Base-by-base conservation (phyloP, 2,888 invertebrate species). In the Sphaerophoria rueppellii region DNA sequence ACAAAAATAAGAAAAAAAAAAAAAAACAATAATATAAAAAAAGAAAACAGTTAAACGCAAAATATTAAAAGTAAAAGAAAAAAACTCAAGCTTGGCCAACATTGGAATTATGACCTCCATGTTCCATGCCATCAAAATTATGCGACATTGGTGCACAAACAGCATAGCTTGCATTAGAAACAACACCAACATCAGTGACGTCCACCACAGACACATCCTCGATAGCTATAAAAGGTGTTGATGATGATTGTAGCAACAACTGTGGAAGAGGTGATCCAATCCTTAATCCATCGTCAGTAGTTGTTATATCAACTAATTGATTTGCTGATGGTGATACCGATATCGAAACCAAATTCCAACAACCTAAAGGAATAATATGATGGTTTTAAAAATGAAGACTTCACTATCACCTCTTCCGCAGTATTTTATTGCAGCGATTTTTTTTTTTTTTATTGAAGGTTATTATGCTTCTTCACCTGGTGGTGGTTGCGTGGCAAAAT, bases 401-500 rank as follows among this genome's bases (percentile, higher is more conserved):
- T 69, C 73, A 58, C 2, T 24, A 24, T 57, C 70, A 85, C 85
- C 85, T 77, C 85, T 85, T 85, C 85, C 81, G 72, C 85, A 85
- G 85, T 77, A 32, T 24, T 24, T 24, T 24, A 24, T 71, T 77
- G 69, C 74, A 79, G 86, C 70, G 55, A 48, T 67, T 70, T 57
- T 60, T 48, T 71, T 70, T 57, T 60, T 65, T 72, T 40, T 75
- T n/a, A 63, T 82, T 73, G 74, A 70, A 78, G 69, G 48, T 60
- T 67, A 61, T 65, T 75, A 72, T 78, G 81, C 86, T 86, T 87
- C 87, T 86, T 87, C 87, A 87, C 86, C 87, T 87, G 87, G 70
- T 78, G 86, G 78, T 60, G 87, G 70, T 78, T 82, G 78, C 55
- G 83, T 67, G 24, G 67, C 57, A 86, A 73, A 86, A 67, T 81